Evolutionary conservation across 2,797 vertebrate species (phyloP).

Genomic region (Pangasius mekongensis): DNA sequence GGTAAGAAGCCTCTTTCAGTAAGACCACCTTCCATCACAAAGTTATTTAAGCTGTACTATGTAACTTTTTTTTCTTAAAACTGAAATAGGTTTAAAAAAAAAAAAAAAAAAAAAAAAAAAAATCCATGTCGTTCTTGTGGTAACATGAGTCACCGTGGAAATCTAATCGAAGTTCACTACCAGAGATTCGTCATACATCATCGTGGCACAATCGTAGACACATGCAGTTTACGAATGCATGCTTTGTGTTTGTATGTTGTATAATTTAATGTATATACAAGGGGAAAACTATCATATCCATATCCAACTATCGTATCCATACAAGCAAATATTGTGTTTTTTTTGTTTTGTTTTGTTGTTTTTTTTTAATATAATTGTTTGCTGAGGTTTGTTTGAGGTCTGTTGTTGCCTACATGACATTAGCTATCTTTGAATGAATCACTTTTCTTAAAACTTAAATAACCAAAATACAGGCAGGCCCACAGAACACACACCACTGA

Average conservation of each 20-base stretch:
- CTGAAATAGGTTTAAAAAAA: background rate
- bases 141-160: background rate
- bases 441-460: background rate
- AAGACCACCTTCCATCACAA: background rate
- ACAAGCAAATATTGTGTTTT: background rate
- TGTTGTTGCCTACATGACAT: too few species aligned
- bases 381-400: too few species aligned
- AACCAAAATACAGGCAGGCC: background rate
- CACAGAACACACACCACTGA: background rate
- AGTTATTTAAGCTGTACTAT: background rate
- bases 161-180: too few species aligned
- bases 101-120: too few species aligned
- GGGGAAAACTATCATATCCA: background rate
- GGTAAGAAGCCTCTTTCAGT: slow-evolving; percentile 70
- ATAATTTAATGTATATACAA: background rate
- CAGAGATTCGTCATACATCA: too few species aligned
- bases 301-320: background rate
- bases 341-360: too few species aligned
- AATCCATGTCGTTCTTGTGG: background rate
- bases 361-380: too few species aligned
- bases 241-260: background rate
- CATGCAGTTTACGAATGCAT: background rate
- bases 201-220: background rate
- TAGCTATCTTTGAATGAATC: background rate
- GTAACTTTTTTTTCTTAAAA: background rate